Percentiles rank a stretch among this genome's conserved stretches.
These are phyloP conservation scores for Acrocyrtus sp. DNA, from an alignment of 2,888 invertebrate genomes.

Conservation along the genomic window DNA sequence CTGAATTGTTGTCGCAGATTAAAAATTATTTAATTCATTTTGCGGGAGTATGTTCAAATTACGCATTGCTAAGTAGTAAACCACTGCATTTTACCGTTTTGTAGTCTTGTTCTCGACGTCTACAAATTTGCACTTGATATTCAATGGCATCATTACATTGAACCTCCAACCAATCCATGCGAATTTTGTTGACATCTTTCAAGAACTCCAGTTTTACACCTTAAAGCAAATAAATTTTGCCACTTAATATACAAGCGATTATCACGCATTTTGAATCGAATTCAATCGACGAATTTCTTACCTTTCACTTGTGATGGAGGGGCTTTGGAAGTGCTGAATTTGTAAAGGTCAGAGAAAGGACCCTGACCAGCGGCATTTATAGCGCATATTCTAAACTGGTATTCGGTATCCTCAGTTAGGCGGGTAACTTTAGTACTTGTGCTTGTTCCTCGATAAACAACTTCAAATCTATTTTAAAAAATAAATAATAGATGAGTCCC, in stretches of 20 bases:
- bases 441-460: constrained; percentile 79
- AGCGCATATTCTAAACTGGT: constrained; percentile 87
- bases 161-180: constrained; percentile 60
- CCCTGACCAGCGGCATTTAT: constrained; percentile 88
- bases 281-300: constrained; percentile 58
- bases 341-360: constrained; percentile 76
- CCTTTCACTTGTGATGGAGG: constrained; percentile 83
- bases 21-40: constrained; percentile 5
- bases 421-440: constrained; percentile 85
- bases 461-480: constrained; percentile 63
- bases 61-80: too few relatives aligned
- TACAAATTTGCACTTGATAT: constrained; percentile 78
- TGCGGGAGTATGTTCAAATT: too few relatives aligned
- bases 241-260: background rate
- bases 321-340: constrained; percentile 79
- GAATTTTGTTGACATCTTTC: constrained; percentile 49
- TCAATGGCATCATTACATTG: constrained; percentile 73
- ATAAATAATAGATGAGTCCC: background rate
- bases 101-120: constrained; percentile 47
- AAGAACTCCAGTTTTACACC: constrained; percentile 56
- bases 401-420: constrained; percentile 81
- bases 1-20: constrained; percentile 66
- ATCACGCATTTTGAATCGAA: background rate
- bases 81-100: constrained; percentile 28
- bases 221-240: constrained; percentile 14